Evolutionary conservation across 2,888 invertebrate species (phyloP).

Genomic region (Eucriotettix oculatus): DNA sequence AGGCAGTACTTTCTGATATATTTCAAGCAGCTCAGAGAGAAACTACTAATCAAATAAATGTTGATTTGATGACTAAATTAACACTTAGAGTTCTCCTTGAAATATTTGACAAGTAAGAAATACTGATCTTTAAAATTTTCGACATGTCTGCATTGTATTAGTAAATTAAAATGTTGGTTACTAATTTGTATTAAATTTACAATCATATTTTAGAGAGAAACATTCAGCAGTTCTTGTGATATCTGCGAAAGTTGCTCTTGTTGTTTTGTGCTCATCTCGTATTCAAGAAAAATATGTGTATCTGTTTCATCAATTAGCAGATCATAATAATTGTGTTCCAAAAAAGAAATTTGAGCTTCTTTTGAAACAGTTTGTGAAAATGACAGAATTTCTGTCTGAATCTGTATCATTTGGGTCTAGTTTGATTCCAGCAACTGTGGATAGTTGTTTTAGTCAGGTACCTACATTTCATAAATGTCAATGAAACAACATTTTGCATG

Average conservation of each 20-base stretch:
- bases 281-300: conserved; percentile 46
- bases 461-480: no score
- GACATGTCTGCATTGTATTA: neutral
- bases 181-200: neutral
- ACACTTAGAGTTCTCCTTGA: conserved; percentile 47
- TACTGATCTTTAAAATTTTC: neutral
- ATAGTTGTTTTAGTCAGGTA: conserved; percentile 53
- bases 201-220: conserved; percentile 32
- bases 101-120: conserved; percentile 47
- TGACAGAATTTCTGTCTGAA: conserved; percentile 44
- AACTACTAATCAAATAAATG: conserved; percentile 39
- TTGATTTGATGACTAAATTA: conserved; percentile 44
- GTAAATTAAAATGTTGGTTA: no score
- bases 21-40: conserved; percentile 56
- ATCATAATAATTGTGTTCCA: conserved; percentile 59
- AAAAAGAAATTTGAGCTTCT: conserved; percentile 42
- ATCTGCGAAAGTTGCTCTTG: conserved; percentile 49
- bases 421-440: conserved; percentile 45
- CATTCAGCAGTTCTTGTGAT: conserved; percentile 45
- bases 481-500: no score
- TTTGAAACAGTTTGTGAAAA: conserved; percentile 41
- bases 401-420: conserved; percentile 42
- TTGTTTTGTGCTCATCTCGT: conserved; percentile 45
- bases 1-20: conserved; percentile 54
- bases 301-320: conserved; percentile 51